Evolutionary conservation across 2,113 vertebrate species (phyloP).

Genomic region (Zosterops pallidus): DNA sequence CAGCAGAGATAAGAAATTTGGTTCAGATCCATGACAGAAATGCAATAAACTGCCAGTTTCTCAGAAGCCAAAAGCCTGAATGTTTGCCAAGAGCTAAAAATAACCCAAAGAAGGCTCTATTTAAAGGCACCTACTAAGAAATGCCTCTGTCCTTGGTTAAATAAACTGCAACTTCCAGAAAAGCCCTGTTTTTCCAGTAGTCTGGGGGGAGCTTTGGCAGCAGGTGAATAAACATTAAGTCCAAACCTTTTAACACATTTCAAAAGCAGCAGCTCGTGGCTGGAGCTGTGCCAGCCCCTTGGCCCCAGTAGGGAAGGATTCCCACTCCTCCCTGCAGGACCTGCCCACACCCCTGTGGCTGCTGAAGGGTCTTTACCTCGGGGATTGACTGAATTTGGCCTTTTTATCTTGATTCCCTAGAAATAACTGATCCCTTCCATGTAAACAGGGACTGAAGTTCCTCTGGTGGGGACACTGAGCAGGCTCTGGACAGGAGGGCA

Average conservation of each 20-base stretch:
- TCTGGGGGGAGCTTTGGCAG: neutral
- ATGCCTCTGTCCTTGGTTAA: slow-evolving; percentile 1
- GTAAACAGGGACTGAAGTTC: neutral
- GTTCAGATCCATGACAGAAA: neutral
- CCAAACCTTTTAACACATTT: neutral
- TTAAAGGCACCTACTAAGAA: neutral
- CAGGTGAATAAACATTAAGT: neutral
- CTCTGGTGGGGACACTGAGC: fast-evolving
- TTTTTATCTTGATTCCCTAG: neutral
- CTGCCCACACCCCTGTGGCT: fast-evolving
- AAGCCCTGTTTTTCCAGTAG: neutral
- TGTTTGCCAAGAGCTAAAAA: slow-evolving; percentile 44
- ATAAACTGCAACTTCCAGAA: slow-evolving; percentile 8
- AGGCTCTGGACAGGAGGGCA: neutral
- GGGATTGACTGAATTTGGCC: neutral
- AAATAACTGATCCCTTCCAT: neutral
- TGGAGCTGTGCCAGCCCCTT: neutral
- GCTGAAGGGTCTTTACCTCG: neutral
- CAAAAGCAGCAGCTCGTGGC: neutral
- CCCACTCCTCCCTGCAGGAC: fast-evolving
- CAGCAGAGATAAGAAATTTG: slow-evolving; percentile 33
- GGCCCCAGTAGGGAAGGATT: neutral
- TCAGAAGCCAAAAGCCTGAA: neutral
- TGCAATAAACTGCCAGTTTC: neutral
- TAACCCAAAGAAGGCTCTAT: neutral